Conservation (phyloP, 2,888 invertebrate species). For the Cyclophora albipunctata region DNA sequence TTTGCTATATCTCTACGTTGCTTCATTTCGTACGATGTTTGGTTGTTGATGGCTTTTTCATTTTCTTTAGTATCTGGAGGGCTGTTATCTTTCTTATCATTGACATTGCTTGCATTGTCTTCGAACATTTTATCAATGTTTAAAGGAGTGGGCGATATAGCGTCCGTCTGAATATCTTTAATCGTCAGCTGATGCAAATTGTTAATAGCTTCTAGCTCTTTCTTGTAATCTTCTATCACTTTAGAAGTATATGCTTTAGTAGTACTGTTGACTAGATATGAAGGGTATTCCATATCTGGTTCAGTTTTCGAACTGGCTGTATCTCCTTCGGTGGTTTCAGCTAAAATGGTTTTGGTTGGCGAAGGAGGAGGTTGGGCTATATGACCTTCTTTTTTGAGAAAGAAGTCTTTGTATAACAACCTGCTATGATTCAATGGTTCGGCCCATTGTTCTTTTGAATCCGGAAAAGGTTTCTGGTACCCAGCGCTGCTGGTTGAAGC, state of each 20-base stretch:
- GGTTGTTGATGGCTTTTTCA: constrained; percentile 15
- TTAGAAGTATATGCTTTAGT: constrained; percentile 70
- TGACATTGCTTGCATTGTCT: constrained; percentile 35
- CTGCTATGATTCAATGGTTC: constrained; percentile 64
- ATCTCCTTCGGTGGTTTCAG: constrained; percentile 22
- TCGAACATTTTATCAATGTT: constrained; percentile 66
- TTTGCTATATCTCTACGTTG: constrained; percentile 49
- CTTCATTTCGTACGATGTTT: constrained; percentile 34
- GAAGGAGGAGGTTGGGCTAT: constrained; percentile 56
- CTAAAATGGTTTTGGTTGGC: constrained; percentile 35
- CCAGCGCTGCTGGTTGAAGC: constrained; percentile 39
- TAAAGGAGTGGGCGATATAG: constrained; percentile 59
- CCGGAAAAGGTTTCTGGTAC: constrained; percentile 35
- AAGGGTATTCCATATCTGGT: constrained; percentile 51
- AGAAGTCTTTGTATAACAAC: constrained; percentile 66
- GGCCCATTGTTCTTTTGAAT: constrained; percentile 39
- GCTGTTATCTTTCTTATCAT: constrained; percentile 33
- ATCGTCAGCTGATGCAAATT: constrained; percentile 63
- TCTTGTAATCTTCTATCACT: constrained; percentile 71
- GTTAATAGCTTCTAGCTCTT: constrained; percentile 66
- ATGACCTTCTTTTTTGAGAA: constrained; percentile 59
- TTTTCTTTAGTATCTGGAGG: constrained; percentile 21
- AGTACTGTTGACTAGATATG: constrained; percentile 59
- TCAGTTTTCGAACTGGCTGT: constrained; percentile 27
- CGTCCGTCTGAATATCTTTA: constrained; percentile 65